Evolutionary conservation across 2,113 vertebrate genomes (phyloP).

Genomic region (Mesitornis unicolor): DNA sequence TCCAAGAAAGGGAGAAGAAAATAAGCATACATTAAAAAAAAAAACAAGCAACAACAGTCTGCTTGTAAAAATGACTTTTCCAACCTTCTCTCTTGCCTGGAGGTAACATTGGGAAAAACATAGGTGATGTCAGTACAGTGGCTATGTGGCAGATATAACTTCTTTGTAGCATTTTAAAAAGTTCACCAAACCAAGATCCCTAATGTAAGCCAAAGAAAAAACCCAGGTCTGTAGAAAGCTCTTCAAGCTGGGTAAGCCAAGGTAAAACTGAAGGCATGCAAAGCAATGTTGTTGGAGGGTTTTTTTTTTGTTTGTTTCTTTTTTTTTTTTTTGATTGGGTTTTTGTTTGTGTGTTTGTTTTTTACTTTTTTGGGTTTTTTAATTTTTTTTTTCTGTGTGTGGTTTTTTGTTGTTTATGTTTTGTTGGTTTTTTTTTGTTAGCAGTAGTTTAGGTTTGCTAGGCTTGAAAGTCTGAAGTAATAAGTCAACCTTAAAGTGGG

Average conservation of each 20-base stretch:
- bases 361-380: too few relatives aligned
- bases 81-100: not conserved
- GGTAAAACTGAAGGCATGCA: not conserved
- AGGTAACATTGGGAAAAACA: not conserved
- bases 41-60: not conserved
- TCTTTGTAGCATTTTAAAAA: not conserved
- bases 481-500: not conserved
- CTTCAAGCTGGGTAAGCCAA: not conserved
- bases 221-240: not conserved
- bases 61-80: not conserved
- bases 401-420: too few relatives aligned
- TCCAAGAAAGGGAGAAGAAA: not conserved
- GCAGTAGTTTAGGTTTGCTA: not conserved
- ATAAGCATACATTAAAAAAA: not conserved
- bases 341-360: too few relatives aligned
- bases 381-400: too few relatives aligned
- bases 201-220: not conserved
- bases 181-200: not conserved
- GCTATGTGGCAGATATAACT: not conserved
- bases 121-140: accelerated
- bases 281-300: not conserved
- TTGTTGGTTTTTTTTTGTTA: not conserved
- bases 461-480: not conserved
- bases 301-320: not conserved
- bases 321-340: too few relatives aligned